Percentiles rank a stretch among this genome's conserved stretches.
phyloP scores from a whole-genome alignment of 2,888 invertebrate genomes.

The Cerastis rubricosa region DNA sequence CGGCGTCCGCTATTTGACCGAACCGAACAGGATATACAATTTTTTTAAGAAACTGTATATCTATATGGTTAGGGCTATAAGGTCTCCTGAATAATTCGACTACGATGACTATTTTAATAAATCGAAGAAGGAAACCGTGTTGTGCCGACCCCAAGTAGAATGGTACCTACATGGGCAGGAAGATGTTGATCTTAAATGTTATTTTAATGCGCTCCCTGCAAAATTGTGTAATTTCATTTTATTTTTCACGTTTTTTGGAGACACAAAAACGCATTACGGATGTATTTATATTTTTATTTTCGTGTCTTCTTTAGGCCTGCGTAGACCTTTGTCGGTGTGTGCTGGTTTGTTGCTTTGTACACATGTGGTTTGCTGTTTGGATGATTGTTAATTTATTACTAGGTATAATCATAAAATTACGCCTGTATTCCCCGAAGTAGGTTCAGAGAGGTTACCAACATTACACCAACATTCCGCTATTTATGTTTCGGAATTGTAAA shows the following conservation, averaged over 20 bases:
- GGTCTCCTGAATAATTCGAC: neutral
- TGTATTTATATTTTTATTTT: neutral
- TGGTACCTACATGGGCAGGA: no score
- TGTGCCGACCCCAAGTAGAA: no score
- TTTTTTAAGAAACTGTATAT: neutral
- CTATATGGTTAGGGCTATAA: neutral
- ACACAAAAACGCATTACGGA: neutral
- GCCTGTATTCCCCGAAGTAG: neutral
- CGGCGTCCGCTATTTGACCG: neutral
- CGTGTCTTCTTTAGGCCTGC: neutral
- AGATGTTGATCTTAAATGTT: neutral
- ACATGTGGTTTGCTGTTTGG: neutral
- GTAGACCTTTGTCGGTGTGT: neutral
- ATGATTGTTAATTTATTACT: neutral
- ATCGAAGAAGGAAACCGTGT: no score
- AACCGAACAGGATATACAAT: neutral
- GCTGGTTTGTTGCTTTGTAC: neutral
- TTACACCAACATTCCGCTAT: neutral
- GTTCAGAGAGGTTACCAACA: neutral
- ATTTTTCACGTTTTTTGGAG: constrained; percentile 1
- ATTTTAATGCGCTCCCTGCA: constrained; percentile 26
- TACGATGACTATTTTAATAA: neutral
- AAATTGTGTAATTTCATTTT: neutral
- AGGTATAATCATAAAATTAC: no score
- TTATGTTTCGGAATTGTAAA: neutral